Conservation (phyloP, 2,888 invertebrate genomes). For the Macropis europaea region DNA sequence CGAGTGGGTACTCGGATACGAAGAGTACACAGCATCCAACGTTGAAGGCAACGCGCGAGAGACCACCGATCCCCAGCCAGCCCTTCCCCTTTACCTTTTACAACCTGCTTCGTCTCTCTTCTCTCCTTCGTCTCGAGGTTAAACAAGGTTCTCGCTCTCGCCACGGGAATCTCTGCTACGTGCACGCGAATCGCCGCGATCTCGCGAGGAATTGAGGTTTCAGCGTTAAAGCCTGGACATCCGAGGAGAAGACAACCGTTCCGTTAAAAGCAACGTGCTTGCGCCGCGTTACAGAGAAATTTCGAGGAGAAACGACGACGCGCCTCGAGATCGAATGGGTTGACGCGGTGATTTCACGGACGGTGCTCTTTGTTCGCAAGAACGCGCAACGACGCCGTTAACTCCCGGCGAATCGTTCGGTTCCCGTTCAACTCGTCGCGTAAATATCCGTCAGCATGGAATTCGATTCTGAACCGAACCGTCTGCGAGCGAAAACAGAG, state of each 20-base stretch:
- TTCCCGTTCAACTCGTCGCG: no score
- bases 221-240: not conserved
- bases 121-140: conserved; percentile 52
- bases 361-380: no score
- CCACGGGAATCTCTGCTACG: conserved; percentile 31
- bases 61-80: conserved; percentile 46
- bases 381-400: no score
- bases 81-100: conserved; percentile 53
- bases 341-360: no score
- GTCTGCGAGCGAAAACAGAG: conserved; percentile 49
- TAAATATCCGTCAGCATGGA: conserved; percentile 64
- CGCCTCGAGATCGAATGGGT: no score
- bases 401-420: no score
- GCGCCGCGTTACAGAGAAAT: not conserved
- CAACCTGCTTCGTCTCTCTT: conserved; percentile 57
- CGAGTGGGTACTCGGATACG: conserved; percentile 65
- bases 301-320: no score
- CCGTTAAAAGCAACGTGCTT: no score
- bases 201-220: conserved; percentile 6
- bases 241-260: not conserved
- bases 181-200: conserved; percentile 17
- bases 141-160: conserved; percentile 56
- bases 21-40: conserved; percentile 61
- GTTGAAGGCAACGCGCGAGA: conserved; percentile 50
- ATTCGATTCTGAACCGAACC: conserved; percentile 57